phyloP scores from a whole-genome alignment of 1,140 invertebrate genomes.

The Scaptomyza pallida region DNA sequence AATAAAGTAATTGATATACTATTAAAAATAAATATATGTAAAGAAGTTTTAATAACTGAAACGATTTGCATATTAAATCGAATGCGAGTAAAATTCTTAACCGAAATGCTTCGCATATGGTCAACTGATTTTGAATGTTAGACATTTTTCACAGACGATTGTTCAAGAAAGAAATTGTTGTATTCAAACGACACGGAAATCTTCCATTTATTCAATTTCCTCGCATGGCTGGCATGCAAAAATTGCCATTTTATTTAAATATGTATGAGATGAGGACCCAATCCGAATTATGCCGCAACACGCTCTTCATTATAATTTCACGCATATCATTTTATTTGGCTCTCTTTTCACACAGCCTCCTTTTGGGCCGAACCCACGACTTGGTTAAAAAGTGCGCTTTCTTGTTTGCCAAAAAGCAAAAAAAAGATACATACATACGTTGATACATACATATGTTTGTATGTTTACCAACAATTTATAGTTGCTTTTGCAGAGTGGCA shows the following conservation, averaged over 20 bases:
- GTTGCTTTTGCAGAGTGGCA: constrained; percentile 48
- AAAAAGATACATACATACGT: constrained; percentile 19
- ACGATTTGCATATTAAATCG: no score
- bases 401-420: constrained; percentile 61
- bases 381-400: constrained; percentile 60
- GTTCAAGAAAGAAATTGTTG: constrained; percentile 48
- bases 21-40: not conserved
- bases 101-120: constrained; percentile 5
- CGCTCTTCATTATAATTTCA: constrained; percentile 80
- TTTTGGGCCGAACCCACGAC: not conserved
- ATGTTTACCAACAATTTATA: constrained; percentile 68
- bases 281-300: constrained; percentile 74
- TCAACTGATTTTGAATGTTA: constrained; percentile 1
- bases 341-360: constrained; percentile 35
- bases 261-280: constrained; percentile 8
- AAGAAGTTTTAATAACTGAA: not conserved
- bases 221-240: constrained; percentile 16
- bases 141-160: constrained; percentile 53
- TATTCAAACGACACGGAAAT: not conserved
- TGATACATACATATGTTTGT: no score
- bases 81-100: no score
- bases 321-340: constrained; percentile 81
- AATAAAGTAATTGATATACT: not conserved
- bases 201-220: constrained; percentile 31
- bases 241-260: constrained; percentile 46